Evolutionary conservation across 1,140 invertebrate genomes (phyloP), one percentile per base, ranked within the genome.

Genomic region (Dreissena rostriformis): DNA sequence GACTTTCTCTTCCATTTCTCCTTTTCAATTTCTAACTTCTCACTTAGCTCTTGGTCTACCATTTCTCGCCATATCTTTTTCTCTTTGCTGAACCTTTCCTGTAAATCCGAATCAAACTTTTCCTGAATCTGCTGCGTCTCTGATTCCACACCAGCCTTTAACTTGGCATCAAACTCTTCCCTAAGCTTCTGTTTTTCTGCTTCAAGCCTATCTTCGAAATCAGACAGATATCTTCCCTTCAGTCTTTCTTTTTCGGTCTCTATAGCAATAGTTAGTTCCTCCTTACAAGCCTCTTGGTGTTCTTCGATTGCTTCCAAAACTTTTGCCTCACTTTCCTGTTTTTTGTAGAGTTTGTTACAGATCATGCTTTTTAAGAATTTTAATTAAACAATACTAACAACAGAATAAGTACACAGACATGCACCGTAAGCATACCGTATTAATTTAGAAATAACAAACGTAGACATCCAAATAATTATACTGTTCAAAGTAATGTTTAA

Each of bases 301-400:
- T 82, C 79, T 66, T 74, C 71, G n/a, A 82, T 82, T 14, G 79
- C 79, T 67, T 82, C 79, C 52, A 82, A 67, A 6, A 82, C 79
- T 53, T 74, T 82, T 22, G 49, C 12, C 53, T 82, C 79, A 74
- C 79, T 82, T 55, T 82, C 79, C 79, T 82, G 49, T 67, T 6
- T 14, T 61, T 61, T 28, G 22, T 22, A 53, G 0, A 73, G 39
- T 39, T 39, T 39, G 39, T 39, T 5, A 39, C 39, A 39, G 39
- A 39, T 39, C 39, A 39, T 39, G 39, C 39, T 39, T 39, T 39
- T 39, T 5, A 39, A 39, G 39, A 8, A 39, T 2, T 39, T 39
- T 39, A 2, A 39, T 39, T 39, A 39, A 39, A 39, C 39, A 39
- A 5, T 5, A 39, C 39, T 5, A 2, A 39, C 39, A 39, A 39